Base-by-base conservation (phyloP, 2,888 invertebrate genomes). In the Patella depressa region DNA sequence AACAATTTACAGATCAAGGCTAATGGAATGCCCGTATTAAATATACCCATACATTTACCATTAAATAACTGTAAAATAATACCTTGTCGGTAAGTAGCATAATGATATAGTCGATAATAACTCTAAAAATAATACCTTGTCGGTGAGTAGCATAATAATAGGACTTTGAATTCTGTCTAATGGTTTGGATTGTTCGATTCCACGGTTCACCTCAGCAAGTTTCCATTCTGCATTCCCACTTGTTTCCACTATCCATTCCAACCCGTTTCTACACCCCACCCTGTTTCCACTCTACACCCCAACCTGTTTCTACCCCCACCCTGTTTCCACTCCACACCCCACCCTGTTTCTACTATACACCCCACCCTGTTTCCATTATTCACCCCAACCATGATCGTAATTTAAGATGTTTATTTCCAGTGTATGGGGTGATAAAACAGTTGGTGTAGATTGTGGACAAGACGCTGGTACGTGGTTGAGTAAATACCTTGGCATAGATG, bases 381-480 rank as follows among this genome's bases (percentile, higher is more conserved):
- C 2, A 45, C 9, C 45, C 45, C 12, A n/a, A 24, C 53, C 34
- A 17, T 24, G 53, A 19, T 29, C 29, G 7, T 15, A 59, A 12
- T 15, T 65, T 3, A 19, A 9, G 19, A 14, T 19, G 12, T 65
- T 65, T 11, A 73, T 14, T 17, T 75, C 78, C 5, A 76, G 88
- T 34, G 82, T 88, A 14, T 87, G 85, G 86, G 85, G 81, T 3
- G 78, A 80, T 2, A 55, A 76, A 14, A 73, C 87, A 17, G 83
- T 85, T 24, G 89, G 85, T 5, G 75, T 87, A 70, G 88, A 89
- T 78, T 88, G 89, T 82, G 90, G 90, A 3, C 83, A 86, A 29
- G 85, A 84, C 53, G 88, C 85, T 0, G 84, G 84, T 1, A 72
- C 74, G 5, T 90, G 90, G 90, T 75, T 89, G 12, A 84, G 83